Evolutionary conservation across 2,797 vertebrate genomes (phyloP).

Genomic region (Coregonus sp.): DNA sequence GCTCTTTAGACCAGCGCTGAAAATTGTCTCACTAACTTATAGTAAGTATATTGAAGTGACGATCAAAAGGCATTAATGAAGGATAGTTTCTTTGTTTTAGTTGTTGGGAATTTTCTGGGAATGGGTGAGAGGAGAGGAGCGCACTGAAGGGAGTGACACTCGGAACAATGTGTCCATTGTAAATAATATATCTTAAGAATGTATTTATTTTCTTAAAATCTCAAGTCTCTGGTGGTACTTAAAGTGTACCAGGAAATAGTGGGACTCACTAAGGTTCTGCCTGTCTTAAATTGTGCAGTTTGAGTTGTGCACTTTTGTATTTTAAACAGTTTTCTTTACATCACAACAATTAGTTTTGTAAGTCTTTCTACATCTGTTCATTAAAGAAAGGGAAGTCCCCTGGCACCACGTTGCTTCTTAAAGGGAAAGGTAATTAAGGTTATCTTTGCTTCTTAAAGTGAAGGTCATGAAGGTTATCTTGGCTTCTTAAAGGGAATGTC

Average conservation of each 20-base stretch:
- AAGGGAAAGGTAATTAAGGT: background rate
- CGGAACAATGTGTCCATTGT: constrained; percentile 32
- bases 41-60: background rate
- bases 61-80: constrained; percentile 16
- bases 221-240: constrained; percentile 21
- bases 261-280: constrained; percentile 11
- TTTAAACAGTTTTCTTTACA: constrained; percentile 1
- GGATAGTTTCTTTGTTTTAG: background rate
- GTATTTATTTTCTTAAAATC: constrained; percentile 62
- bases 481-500: background rate
- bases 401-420: background rate
- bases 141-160: background rate
- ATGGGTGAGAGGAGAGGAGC: background rate
- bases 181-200: constrained; percentile 43
- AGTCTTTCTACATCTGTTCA: background rate
- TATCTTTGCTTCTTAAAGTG: background rate
- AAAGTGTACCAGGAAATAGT: constrained; percentile 15
- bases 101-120: background rate
- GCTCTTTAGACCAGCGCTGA: constrained; percentile 11
- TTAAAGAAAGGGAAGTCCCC: background rate
- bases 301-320: constrained; percentile 12
- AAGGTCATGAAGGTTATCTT: background rate
- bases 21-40: background rate
- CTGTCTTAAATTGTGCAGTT: constrained; percentile 10
- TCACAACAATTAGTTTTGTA: constrained; percentile 12